A percentile compares a stretch with the other conserved stretches of the same genome.
Evolutionary conservation across 2,888 invertebrate genomes (phyloP).

Genomic region (Cenopis cana): DNA sequence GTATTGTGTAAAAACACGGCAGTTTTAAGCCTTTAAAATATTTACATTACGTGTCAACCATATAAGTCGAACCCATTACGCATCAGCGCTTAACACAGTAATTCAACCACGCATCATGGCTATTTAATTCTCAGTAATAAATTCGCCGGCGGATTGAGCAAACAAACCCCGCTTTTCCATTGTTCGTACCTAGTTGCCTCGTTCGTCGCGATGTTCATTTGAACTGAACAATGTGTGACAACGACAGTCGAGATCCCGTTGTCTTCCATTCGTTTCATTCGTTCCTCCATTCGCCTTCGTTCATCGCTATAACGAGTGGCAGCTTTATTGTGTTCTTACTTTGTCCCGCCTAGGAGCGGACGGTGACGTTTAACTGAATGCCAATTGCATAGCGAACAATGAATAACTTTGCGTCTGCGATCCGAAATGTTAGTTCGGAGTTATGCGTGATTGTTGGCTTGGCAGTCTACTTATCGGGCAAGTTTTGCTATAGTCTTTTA

Average conservation of each 20-base stretch:
- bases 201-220: constrained; percentile 41
- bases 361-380: constrained; percentile 41
- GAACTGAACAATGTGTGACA: constrained; percentile 44
- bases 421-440: constrained; percentile 3
- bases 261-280: constrained; percentile 30
- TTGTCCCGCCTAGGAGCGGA: constrained; percentile 34
- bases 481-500: background rate
- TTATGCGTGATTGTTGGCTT: background rate
- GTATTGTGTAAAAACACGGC: no score
- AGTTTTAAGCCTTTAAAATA: background rate
- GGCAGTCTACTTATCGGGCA: background rate
- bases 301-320: constrained; percentile 43
- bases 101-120: constrained; percentile 29
- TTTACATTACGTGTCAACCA: background rate
- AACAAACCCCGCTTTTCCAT: constrained; percentile 37
- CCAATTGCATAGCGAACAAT: constrained; percentile 35
- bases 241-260: constrained; percentile 44
- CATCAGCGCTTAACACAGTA: constrained; percentile 16
- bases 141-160: constrained; percentile 30
- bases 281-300: constrained; percentile 33
- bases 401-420: constrained; percentile 28
- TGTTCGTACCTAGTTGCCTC: constrained; percentile 38
- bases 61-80: background rate
- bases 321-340: constrained; percentile 41
- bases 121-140: constrained; percentile 35